These are phyloP conservation scores for Indicator indicator DNA, from an alignment of 2,113 vertebrate species.

Conservation along the genomic window DNA sequence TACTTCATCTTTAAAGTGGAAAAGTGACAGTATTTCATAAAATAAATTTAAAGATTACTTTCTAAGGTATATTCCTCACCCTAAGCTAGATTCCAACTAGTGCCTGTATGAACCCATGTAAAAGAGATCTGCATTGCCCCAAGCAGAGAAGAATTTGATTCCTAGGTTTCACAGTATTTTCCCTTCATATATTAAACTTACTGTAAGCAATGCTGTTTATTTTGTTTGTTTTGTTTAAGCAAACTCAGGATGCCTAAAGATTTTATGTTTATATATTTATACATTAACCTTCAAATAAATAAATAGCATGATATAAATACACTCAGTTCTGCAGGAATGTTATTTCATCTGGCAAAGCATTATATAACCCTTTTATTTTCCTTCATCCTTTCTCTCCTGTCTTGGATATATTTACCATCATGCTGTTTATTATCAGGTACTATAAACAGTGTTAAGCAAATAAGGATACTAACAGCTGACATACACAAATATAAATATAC, in stretches of 20 bases:
- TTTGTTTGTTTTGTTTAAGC: neutral
- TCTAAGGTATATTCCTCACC: neutral
- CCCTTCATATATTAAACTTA: neutral
- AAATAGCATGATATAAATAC: neutral
- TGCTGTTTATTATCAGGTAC: neutral
- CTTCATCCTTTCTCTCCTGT: neutral
- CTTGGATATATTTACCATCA: neutral
- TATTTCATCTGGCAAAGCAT: neutral
- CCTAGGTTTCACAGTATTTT: neutral
- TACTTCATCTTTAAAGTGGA: neutral
- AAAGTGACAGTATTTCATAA: neutral
- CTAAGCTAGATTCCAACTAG: neutral
- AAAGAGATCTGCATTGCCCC: neutral
- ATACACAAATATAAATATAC: neutral
- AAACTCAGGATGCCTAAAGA: neutral
- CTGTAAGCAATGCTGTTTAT: neutral
- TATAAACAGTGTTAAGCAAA: neutral
- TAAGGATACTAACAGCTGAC: neutral
- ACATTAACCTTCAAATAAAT: slow-evolving; percentile 19
- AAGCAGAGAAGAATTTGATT: neutral
- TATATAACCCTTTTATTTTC: neutral
- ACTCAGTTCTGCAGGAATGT: neutral
- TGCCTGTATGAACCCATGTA: neutral
- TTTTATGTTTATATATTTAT: neutral
- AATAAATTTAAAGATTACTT: neutral